Percentiles rank a stretch among this genome's conserved stretches.
Conservation (phyloP, 2,888 invertebrate genomes). For the Latrodectus elegans region DNA sequence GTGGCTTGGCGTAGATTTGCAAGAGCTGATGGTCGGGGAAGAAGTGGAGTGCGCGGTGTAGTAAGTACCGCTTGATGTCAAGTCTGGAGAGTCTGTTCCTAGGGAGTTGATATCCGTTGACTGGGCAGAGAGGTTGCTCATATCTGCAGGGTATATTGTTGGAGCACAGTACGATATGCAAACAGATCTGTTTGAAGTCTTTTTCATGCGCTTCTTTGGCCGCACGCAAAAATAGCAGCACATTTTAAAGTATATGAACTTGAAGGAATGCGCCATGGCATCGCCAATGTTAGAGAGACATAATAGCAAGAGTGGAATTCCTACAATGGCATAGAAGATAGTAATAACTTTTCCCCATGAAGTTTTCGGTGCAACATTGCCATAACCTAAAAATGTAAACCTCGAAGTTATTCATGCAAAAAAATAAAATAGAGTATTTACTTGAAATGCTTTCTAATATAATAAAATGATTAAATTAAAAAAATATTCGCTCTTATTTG, state of each 20-base stretch:
- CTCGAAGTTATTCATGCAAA: slow-evolving; percentile 46
- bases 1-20: slow-evolving; percentile 36
- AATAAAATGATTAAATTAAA: no score
- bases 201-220: slow-evolving; percentile 75
- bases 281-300: slow-evolving; percentile 96
- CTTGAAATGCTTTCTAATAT: no score
- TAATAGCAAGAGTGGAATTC: slow-evolving; percentile 93
- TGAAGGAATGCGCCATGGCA: slow-evolving; percentile 94
- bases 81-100: slow-evolving; percentile 22
- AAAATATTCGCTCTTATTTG: no score
- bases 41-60: slow-evolving; percentile 40
- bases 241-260: slow-evolving; percentile 90
- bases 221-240: slow-evolving; percentile 93
- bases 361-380: slow-evolving; percentile 95
- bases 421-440: not conserved
- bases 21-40: slow-evolving; percentile 49
- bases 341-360: slow-evolving; percentile 94
- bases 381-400: slow-evolving; percentile 83
- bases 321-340: slow-evolving; percentile 95
- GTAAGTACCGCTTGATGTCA: slow-evolving; percentile 45
- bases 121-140: slow-evolving; percentile 5
- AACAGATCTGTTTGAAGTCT: slow-evolving; percentile 19
- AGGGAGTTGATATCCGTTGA: slow-evolving; percentile 71
- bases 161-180: slow-evolving; percentile 12
- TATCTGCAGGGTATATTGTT: not conserved